A percentile compares a stretch with the other conserved stretches of the same genome.
These are phyloP conservation scores for Tachina fera DNA, from an alignment of 2,888 invertebrate genomes.

Conservation along the genomic window DNA sequence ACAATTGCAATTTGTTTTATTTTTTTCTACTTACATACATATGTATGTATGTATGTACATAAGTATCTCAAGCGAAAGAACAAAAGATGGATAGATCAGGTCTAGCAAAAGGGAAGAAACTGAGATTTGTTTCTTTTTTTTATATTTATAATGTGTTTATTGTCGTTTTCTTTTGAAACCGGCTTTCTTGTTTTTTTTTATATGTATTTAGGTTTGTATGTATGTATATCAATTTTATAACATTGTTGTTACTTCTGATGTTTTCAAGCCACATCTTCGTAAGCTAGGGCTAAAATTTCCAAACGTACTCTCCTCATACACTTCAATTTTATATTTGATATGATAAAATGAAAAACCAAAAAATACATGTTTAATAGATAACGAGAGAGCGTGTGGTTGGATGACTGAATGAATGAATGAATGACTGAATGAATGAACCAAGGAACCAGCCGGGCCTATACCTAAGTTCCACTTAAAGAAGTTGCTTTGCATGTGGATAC, in stretches of 20 bases:
- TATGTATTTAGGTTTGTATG: too few relatives aligned
- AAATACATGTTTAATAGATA: conserved; percentile 41
- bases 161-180: conserved; percentile 58
- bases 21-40: conserved; percentile 2
- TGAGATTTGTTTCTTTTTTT: neutral
- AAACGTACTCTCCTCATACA: conserved; percentile 51
- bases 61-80: neutral
- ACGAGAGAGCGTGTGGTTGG: conserved; percentile 19
- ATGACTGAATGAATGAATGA: neutral
- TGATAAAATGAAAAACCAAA: conserved; percentile 26
- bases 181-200: conserved; percentile 46
- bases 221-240: neutral
- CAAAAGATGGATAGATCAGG: neutral
- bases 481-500: neutral
- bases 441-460: conserved; percentile 49
- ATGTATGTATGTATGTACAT: neutral
- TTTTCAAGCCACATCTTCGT: conserved; percentile 54
- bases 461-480: neutral
- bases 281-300: conserved; percentile 67
- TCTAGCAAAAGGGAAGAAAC: neutral
- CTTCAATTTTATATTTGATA: conserved; percentile 56
- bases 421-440: conserved; percentile 8
- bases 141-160: conserved; percentile 51
- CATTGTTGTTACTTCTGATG: conserved; percentile 33
- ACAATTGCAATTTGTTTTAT: conserved; percentile 58